Evolutionary conservation across 2,113 vertebrate genomes (phyloP).

Genomic region (Eira barbara): DNA sequence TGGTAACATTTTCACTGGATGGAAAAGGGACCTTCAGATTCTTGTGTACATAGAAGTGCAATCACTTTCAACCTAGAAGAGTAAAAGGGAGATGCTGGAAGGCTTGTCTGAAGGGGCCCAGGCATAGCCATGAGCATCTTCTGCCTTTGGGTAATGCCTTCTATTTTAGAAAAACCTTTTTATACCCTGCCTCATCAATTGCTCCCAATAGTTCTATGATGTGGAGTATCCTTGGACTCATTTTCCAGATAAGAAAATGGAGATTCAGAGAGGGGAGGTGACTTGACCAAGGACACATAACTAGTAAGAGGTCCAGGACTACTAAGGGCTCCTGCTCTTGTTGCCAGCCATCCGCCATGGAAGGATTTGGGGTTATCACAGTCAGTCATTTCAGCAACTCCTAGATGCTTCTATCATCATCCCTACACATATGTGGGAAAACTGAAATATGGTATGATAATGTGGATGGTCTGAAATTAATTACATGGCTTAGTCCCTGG

Average conservation of each 20-base stretch:
- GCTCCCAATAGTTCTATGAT: neutral
- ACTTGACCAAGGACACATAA: neutral
- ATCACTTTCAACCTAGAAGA: neutral
- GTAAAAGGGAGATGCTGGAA: neutral
- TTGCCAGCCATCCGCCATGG: neutral
- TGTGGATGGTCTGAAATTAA: neutral
- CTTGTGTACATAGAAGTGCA: neutral
- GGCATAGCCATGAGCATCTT: neutral
- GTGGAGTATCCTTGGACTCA: neutral
- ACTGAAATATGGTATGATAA: neutral
- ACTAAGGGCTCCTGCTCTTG: neutral
- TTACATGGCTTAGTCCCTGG: neutral
- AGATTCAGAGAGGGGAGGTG: neutral
- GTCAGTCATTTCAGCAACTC: neutral
- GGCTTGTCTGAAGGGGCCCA: neutral
- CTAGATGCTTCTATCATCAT: neutral
- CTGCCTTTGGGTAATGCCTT: neutral
- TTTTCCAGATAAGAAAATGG: neutral
- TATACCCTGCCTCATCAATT: neutral
- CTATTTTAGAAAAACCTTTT: neutral
- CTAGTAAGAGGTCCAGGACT: neutral
- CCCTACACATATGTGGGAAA: neutral
- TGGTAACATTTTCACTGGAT: slow-evolving; percentile 12
- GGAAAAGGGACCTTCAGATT: neutral
- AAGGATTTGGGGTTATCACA: neutral